Evolutionary conservation across 2,797 vertebrate species (phyloP), one percentile per base, ranked within the genome.

Genomic region (Halcyon chelicuti): DNA sequence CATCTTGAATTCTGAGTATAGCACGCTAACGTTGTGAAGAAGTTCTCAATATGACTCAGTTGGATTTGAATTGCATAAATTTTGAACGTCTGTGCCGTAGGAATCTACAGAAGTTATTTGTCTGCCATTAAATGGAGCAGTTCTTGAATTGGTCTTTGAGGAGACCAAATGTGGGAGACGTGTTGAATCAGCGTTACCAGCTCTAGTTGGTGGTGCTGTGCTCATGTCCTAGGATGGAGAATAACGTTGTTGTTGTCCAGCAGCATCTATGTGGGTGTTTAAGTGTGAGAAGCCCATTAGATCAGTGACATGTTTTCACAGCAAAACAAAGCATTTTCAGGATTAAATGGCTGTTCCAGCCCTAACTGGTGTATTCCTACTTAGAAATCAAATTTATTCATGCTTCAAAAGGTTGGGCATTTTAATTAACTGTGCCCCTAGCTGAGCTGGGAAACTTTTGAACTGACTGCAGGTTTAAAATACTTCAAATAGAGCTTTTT

Each of bases 381-480:
- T 86, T 88, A 65, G 0, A 85, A 93, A 84, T n/a, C 35, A 66
- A 49, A 87, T 91, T 55, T 89, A 92, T 94, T 95, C 52, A 55
- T 58, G 65, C 86, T 93, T 94, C 81, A 77, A 29, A 95, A 85
- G 91, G 57, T 74, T 92, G 67, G 49, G 10, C 81, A 2, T 92
- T 93, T 86, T 94, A 92, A 96, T 95, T 90, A 96, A 81, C 63
- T 85, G 74, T 86, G 75, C 77, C 52, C 37, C 57, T 82, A 42
- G 88, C 73, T 92, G 83, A 90, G 92, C 90, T 77, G 49, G 21
- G 68, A 55, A 91, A 84, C 83, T 88, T 89, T 22, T 61, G 71
- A 90, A 80, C 78, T 67, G 33, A 82, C 71, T 82, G 42, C 74
- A 79, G 67, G 52, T 91, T 81, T 74, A 61, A 90, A 88, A 55